Conservation (phyloP, 2,113 vertebrate species). For the Dicerorhinus sumatrensis region DNA sequence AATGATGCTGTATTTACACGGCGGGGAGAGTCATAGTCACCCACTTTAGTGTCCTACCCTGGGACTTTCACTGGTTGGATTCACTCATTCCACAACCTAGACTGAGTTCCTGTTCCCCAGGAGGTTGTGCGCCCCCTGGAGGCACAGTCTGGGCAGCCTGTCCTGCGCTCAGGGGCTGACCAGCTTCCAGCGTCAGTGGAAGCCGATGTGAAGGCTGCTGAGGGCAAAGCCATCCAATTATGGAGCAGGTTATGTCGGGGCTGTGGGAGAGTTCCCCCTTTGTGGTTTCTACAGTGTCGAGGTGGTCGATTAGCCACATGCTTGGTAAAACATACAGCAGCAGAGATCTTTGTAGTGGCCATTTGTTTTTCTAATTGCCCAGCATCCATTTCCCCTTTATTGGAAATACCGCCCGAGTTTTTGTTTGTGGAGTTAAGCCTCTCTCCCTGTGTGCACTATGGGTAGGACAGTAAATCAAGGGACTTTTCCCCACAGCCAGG, state of each 20-base stretch:
- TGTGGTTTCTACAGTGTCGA: neutral
- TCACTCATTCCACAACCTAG: neutral
- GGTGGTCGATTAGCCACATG: neutral
- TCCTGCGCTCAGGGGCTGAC: neutral
- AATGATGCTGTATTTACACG: neutral
- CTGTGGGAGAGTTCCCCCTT: fast-evolving
- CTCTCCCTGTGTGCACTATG: neutral
- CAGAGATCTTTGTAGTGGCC: neutral
- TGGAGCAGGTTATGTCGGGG: neutral
- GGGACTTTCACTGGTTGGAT: neutral
- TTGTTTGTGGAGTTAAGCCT: neutral
- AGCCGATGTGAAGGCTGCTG: neutral
- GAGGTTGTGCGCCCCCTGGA: neutral
- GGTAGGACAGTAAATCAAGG: neutral
- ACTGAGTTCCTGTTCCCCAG: neutral
- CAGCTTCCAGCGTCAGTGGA: neutral
- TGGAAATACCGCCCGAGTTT: neutral
- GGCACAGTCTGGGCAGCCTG: neutral
- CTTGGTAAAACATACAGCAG: neutral
- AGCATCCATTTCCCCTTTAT: neutral
- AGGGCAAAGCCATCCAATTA: too few relatives aligned
- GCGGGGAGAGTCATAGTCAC: neutral
- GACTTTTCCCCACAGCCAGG: neutral
- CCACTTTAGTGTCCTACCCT: neutral
- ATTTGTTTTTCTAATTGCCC: neutral